Evolutionary conservation across 2,113 vertebrate genomes (phyloP), one percentile per base, ranked within the genome.

Genomic region (Vimba vimba): DNA sequence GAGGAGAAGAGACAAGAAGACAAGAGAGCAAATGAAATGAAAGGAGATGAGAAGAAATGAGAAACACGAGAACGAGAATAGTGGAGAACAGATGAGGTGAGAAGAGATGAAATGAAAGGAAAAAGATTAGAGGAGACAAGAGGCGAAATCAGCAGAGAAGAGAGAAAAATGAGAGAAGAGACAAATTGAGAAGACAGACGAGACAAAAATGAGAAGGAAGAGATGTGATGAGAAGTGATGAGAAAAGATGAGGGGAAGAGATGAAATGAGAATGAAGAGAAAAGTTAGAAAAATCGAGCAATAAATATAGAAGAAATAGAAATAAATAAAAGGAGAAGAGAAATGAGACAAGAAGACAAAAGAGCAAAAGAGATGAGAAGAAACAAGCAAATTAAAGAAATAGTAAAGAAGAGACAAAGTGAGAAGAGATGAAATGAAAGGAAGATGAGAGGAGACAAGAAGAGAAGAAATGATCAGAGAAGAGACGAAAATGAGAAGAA

Each of bases 191-290:
- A 43, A 43, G 39, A 43, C 6, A n/a, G n/a, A 43, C 43, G 2
- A 43, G 43, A 9, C 52, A 78, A 71, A 64, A 82, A 76, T 57
- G 47, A 78, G 47, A 69, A 62, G 33, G 30, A 78, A 64, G 36
- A 39, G 55, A 57, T 57, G 19, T 57, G 55, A 21, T 0, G 19
- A 57, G 52, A 57, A 21, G 19, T 57, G 55, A 21, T 0, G 19
- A 57, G 52, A 57, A 21, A 21, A 0, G 19, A 57, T 8, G 55
- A 21, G 6, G 6, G 15, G 6, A 57, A 57, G 19, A 23, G 19
- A 57, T 57, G 4, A 43, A 68, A 68, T 68, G 27, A 68, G 15
- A 4, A 23, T 23, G 15, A 68, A 68, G 19, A 71, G 33, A 36
- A 10, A 4, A 33, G 7, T 36, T 15, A 6, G 4, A 68, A 69